phyloP scores from a whole-genome alignment of 2,888 invertebrate genomes.

The Beris morrisii region DNA sequence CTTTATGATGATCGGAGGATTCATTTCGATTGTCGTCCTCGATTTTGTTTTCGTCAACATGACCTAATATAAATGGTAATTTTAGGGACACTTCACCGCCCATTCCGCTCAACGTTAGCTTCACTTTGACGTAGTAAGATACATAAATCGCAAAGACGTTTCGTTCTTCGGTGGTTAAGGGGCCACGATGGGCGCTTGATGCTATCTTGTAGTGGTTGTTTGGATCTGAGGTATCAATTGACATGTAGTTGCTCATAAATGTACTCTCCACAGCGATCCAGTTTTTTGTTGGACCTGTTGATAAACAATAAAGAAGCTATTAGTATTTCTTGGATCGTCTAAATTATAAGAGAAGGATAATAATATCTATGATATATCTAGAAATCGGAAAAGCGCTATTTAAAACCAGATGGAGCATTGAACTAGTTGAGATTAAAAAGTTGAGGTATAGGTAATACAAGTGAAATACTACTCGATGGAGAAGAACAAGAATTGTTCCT shows the following conservation, averaged over 20 bases:
- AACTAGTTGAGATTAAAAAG: no score
- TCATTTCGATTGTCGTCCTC: constrained; percentile 10
- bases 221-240: constrained; percentile 37
- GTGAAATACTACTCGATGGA: no score
- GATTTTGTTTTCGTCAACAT: constrained; percentile 48
- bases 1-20: constrained; percentile 9
- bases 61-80: constrained; percentile 75
- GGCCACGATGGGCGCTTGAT: constrained; percentile 45
- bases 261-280: constrained; percentile 84
- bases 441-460: no score
- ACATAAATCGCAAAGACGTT: constrained; percentile 87
- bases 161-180: constrained; percentile 45
- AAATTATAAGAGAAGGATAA: no score
- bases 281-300: constrained; percentile 72
- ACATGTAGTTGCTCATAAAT: constrained; percentile 62
- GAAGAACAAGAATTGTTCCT: no score
- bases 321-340: neutral
- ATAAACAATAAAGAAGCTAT: constrained; percentile 2
- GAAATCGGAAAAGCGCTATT: no score
- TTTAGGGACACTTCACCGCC: constrained; percentile 75
- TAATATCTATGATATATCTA: no score
- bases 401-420: no score
- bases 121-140: constrained; percentile 83
- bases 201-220: constrained; percentile 43
- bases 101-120: constrained; percentile 73